phyloP scores from a whole-genome alignment of 2,888 invertebrate genomes.

The Gisinianus flammeolus region DNA sequence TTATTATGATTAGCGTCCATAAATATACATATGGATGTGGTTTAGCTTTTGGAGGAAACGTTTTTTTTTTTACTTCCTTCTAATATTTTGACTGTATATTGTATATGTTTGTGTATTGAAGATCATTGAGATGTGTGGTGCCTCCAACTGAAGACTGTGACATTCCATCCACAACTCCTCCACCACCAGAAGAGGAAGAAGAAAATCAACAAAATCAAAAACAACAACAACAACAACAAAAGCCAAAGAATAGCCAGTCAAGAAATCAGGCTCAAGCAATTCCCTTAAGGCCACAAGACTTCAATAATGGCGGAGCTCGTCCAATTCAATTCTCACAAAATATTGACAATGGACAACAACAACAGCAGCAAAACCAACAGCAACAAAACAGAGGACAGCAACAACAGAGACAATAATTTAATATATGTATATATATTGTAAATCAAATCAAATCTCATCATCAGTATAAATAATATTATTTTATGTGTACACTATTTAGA shows the following conservation, averaged over 20 bases:
- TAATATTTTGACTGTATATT: too few species aligned
- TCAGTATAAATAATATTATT: conserved; percentile 9
- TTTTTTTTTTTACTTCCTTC: too few species aligned
- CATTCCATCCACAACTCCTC: conserved; percentile 76
- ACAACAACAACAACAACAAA: conserved; percentile 58
- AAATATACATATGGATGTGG: too few species aligned
- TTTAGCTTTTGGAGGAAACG: too few species aligned
- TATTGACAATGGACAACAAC: conserved; percentile 39
- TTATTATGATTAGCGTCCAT: too few species aligned
- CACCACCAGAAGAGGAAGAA: conserved; percentile 67
- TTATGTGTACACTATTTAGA: conserved; percentile 16
- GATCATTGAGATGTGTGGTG: conserved; percentile 82
- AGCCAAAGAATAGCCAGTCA: conserved; percentile 30
- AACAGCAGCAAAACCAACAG: conserved; percentile 46
- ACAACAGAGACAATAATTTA: conserved; percentile 46
- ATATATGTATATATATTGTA: conserved; percentile 1
- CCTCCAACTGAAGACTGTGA: conserved; percentile 91
- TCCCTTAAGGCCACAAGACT: conserved; percentile 46
- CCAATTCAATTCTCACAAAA: conserved; percentile 46
- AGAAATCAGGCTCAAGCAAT: conserved; percentile 44
- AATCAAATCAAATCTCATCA: neutral
- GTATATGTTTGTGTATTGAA: too few species aligned
- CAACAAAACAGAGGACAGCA: conserved; percentile 48
- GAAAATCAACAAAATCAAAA: conserved; percentile 59
- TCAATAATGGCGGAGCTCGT: conserved; percentile 55